A percentile compares a stretch with the other conserved stretches of the same genome.
Conservation (phyloP, 2,888 invertebrate species). For the Drosophila cracens region DNA sequence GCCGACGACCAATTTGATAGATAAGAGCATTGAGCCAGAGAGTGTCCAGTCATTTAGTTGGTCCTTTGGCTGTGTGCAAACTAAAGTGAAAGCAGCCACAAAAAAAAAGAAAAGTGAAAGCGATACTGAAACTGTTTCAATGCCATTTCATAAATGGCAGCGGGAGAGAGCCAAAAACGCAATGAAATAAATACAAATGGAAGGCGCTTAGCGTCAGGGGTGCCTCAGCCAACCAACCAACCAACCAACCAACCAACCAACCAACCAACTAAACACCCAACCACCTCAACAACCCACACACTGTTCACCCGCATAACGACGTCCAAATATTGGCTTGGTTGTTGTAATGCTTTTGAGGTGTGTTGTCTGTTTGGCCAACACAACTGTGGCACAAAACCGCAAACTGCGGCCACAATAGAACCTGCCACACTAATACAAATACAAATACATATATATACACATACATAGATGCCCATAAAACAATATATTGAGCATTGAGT, state of each 20-base stretch:
- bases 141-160: conserved; percentile 76
- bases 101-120: conserved; percentile 25
- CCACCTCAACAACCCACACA: conserved; percentile 2
- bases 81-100: conserved; percentile 42
- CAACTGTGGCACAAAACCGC: conserved; percentile 43
- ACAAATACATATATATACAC: conserved; percentile 2
- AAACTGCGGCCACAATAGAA: conserved; percentile 33
- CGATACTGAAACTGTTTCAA: conserved; percentile 62
- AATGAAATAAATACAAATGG: conserved; percentile 79
- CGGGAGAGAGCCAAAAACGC: conserved; percentile 53
- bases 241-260: background rate
- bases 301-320: conserved; percentile 58
- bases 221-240: background rate
- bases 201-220: conserved; percentile 45
- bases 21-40: conserved; percentile 67
- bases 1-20: conserved; percentile 72
- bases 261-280: background rate
- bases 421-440: background rate
- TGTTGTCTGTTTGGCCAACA: conserved; percentile 69
- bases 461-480: background rate
- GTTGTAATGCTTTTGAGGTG: conserved; percentile 80
- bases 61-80: conserved; percentile 25
- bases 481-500: conserved; percentile 11
- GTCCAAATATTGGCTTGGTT: conserved; percentile 77
- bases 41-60: conserved; percentile 35